Evolutionary conservation across 1,140 invertebrate genomes (phyloP).

Genomic region (Brachionus asplanchnoidis): DNA sequence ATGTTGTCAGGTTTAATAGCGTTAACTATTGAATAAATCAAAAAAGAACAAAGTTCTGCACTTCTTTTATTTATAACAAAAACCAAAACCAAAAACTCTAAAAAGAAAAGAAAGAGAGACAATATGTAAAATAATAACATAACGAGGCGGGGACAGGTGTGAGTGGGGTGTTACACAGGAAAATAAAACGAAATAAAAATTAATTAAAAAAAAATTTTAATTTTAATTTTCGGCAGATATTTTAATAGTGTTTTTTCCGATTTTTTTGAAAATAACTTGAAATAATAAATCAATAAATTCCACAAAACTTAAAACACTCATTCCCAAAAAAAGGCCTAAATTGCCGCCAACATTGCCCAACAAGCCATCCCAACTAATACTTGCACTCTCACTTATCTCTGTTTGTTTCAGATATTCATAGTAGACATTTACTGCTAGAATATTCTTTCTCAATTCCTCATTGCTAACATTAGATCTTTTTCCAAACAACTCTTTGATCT

Average conservation of each 20-base stretch:
- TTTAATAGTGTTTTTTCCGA: neutral
- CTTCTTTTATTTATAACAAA: no score
- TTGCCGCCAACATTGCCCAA: slow-evolving; percentile 3
- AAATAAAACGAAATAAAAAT: no score
- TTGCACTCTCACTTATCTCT: neutral
- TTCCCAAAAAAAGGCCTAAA: slow-evolving; percentile 30
- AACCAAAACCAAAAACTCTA: no score
- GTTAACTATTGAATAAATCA: neutral
- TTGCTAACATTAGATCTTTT: neutral
- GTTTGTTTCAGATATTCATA: slow-evolving; percentile 15
- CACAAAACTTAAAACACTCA: neutral
- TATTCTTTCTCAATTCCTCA: neutral
- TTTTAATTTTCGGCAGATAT: neutral
- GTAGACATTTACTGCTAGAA: neutral
- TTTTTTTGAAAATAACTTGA: neutral
- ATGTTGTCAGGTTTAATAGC: no score
- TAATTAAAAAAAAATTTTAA: no score
- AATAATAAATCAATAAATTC: slow-evolving; percentile 35
- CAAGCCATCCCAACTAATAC: neutral
- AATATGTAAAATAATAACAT: no score
- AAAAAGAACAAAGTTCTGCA: neutral
- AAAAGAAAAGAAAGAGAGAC: no score
- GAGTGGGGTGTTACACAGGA: no score
- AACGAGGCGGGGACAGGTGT: no score
- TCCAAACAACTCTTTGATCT: neutral